A percentile compares a stretch with the other conserved stretches of the same genome.
Evolutionary conservation across 2,797 vertebrate genomes (phyloP).

Genomic region (Denticeps clupeoides): DNA sequence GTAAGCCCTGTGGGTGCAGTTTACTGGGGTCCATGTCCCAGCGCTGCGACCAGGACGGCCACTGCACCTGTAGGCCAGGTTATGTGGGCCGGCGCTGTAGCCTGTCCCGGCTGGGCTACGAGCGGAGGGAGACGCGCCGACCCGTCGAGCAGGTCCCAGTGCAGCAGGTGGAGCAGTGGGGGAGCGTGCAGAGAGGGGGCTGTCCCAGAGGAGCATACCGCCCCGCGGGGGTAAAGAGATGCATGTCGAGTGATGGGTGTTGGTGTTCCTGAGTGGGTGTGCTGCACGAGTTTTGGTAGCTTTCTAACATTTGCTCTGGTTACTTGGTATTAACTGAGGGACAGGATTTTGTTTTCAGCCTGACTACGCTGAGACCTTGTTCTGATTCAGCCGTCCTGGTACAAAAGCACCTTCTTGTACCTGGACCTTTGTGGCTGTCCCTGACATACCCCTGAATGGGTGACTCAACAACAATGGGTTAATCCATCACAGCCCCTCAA

Average conservation of each 20-base stretch:
- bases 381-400: too few relatives aligned
- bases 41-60: constrained; percentile 72
- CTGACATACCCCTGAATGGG: too few relatives aligned
- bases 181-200: constrained; percentile 62
- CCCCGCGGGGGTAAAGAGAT: constrained; percentile 55
- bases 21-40: constrained; percentile 64
- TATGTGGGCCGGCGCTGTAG: constrained; percentile 72
- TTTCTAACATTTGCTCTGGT: too few relatives aligned
- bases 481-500: too few relatives aligned
- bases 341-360: too few relatives aligned
- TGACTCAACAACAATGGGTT: too few relatives aligned
- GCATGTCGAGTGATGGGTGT: neutral
- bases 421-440: too few relatives aligned
- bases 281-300: neutral
- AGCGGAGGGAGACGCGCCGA: constrained; percentile 51
- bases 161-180: constrained; percentile 62
- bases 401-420: too few relatives aligned
- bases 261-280: neutral
- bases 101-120: constrained; percentile 59
- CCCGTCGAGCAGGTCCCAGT: constrained; percentile 59
- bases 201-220: constrained; percentile 83
- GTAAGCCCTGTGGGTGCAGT: constrained; percentile 73
- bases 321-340: too few relatives aligned
- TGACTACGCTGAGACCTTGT: too few relatives aligned
- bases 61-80: constrained; percentile 80